Evolutionary conservation across 2,113 vertebrate genomes (phyloP).

Genomic region (Anas platyrhynchos): DNA sequence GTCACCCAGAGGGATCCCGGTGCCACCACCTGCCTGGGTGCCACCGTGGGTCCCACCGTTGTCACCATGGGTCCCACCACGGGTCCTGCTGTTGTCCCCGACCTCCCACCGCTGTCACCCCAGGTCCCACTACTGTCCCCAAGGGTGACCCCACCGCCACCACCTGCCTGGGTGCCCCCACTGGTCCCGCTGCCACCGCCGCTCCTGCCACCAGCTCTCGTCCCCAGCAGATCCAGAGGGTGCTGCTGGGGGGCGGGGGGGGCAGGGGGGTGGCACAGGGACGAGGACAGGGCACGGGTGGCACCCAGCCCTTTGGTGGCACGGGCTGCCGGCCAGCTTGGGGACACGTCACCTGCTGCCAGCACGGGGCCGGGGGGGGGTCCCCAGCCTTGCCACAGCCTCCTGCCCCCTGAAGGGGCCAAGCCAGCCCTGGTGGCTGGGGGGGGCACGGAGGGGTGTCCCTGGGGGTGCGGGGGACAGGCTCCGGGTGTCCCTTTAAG

Average conservation of each 20-base stretch:
- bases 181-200: not conserved
- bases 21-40: not conserved
- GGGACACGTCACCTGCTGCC: not conserved
- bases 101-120: no score
- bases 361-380: no score
- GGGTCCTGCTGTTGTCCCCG: not conserved
- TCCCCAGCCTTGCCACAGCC: not conserved
- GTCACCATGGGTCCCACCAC: no score
- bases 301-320: not conserved
- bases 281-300: not conserved
- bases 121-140: no score
- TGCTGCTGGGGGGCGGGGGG: not conserved
- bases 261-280: not conserved
- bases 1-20: not conserved
- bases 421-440: no score
- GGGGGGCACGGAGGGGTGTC: not conserved
- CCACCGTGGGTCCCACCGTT: no score
- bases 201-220: not conserved
- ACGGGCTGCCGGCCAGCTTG: not conserved
- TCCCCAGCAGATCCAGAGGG: not conserved
- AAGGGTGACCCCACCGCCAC: no score
- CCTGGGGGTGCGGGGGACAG: fast-evolving
- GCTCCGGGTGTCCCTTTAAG: slow-evolving; percentile 27
- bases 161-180: no score
- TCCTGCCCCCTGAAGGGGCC: not conserved